These are phyloP conservation scores for Phaenicophaeus curvirostris DNA, from an alignment of 2,797 vertebrate genomes.

Conservation along the genomic window DNA sequence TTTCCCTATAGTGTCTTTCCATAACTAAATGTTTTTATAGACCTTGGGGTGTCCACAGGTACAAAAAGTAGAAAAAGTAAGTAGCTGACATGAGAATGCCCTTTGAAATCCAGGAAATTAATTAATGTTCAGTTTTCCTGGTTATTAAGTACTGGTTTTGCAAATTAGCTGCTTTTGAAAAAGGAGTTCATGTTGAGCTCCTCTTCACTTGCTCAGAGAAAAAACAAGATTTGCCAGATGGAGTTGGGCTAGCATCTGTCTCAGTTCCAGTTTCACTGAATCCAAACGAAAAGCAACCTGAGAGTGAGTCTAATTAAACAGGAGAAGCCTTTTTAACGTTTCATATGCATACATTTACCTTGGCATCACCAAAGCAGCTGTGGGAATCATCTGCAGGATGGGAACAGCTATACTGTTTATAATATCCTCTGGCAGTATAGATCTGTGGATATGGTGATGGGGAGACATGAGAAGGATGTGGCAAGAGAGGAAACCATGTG, in stretches of 20 bases:
- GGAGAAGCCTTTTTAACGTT: background rate
- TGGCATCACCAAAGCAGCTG: background rate
- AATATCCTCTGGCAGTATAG: background rate
- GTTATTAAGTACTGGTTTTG: background rate
- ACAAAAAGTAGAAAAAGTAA: constrained; percentile 3
- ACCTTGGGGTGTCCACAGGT: background rate
- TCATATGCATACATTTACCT: background rate
- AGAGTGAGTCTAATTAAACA: background rate
- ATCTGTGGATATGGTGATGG: background rate
- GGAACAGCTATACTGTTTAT: background rate
- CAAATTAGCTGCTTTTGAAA: background rate
- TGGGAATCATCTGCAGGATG: background rate
- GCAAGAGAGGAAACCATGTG: background rate
- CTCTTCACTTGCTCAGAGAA: background rate
- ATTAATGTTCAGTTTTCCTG: background rate
- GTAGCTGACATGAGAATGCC: background rate
- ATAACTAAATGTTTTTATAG: background rate
- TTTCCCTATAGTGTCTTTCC: background rate
- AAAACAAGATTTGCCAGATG: background rate
- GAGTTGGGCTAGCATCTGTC: background rate
- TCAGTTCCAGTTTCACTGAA: background rate
- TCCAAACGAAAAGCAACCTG: background rate
- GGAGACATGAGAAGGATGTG: background rate
- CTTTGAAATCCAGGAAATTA: background rate
- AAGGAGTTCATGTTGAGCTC: background rate